Evolutionary conservation across 1,140 invertebrate species (phyloP).

Genomic region (silkworm (Bombyx mori)): DNA sequence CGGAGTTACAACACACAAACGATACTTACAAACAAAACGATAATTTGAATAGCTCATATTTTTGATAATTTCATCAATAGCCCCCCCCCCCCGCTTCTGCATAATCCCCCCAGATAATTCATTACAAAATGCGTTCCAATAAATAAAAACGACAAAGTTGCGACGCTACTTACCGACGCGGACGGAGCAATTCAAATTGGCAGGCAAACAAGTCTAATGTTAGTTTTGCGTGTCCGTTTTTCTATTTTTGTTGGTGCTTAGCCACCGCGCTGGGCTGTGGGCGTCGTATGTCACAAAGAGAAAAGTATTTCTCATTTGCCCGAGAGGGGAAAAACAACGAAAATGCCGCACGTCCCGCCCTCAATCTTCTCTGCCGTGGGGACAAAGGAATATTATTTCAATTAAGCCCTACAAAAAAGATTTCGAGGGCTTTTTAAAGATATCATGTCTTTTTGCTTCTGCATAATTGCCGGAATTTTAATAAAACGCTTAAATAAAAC

Average conservation of each 20-base stretch:
- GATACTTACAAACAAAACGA: too few relatives aligned
- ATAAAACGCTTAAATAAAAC: too few relatives aligned
- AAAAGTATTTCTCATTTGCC: constrained; percentile 43
- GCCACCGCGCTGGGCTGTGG: constrained; percentile 20
- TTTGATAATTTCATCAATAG: too few relatives aligned
- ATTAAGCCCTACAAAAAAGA: constrained; percentile 30
- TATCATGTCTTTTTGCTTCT: constrained; percentile 6
- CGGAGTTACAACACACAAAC: too few relatives aligned
- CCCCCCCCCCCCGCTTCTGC: too few relatives aligned
- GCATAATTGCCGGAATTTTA: constrained; percentile 11
- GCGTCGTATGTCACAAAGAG: constrained; percentile 40
- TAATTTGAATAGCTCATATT: too few relatives aligned
- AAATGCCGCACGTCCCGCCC: constrained; percentile 28
- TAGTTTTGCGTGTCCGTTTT: constrained; percentile 14
- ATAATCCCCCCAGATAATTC: too few relatives aligned
- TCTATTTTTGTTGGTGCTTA: constrained; percentile 25
- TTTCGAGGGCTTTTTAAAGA: constrained; percentile 16
- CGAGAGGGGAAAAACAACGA: constrained; percentile 34
- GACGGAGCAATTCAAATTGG: constrained; percentile 12
- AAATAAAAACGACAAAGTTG: neutral
- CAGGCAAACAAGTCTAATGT: constrained; percentile 16
- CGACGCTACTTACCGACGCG: neutral
- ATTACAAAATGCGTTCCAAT: too few relatives aligned
- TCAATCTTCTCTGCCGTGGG: constrained; percentile 37
- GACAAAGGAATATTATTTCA: constrained; percentile 48